Evolutionary conservation across 2,797 vertebrate species (phyloP).

Genomic region (Enteromius trimaculatus): DNA sequence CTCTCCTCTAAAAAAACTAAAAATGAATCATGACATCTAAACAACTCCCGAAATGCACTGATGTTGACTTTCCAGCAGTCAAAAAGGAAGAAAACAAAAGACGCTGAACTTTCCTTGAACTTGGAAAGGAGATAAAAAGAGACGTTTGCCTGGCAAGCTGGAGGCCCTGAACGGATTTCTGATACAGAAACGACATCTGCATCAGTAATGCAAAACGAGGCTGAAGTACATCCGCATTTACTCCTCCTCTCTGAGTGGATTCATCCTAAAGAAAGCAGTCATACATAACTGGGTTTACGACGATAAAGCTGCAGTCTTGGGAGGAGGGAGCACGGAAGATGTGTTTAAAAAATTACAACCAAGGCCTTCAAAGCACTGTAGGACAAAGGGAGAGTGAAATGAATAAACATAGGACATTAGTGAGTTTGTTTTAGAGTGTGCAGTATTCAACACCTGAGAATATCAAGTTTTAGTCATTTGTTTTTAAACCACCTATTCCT

Average conservation of each 20-base stretch:
- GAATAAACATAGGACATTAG: neutral
- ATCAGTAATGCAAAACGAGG: slow-evolving; percentile 51
- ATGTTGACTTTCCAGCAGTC: slow-evolving; percentile 18
- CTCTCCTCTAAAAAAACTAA: neutral
- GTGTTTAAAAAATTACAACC: slow-evolving; percentile 37
- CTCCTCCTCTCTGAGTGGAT: slow-evolving; percentile 41
- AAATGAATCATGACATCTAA: neutral
- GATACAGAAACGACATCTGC: slow-evolving; percentile 39
- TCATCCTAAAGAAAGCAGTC: slow-evolving; percentile 41
- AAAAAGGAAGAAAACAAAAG: slow-evolving; percentile 25
- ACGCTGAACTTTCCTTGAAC: slow-evolving; percentile 52
- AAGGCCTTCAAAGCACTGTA: slow-evolving; percentile 17
- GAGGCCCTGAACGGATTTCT: slow-evolving; percentile 17
- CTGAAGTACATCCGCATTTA: slow-evolving; percentile 48
- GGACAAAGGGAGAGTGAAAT: slow-evolving; percentile 16
- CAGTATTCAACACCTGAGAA: neutral
- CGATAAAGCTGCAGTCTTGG: slow-evolving; percentile 29
- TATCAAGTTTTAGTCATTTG: neutral
- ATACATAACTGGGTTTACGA: slow-evolving; percentile 40
- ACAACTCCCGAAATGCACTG: neutral
- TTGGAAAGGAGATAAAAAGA: slow-evolving; percentile 54
- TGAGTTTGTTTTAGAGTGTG: neutral
- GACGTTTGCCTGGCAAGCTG: slow-evolving; percentile 16
- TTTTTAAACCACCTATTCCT: neutral
- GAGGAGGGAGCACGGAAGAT: slow-evolving; percentile 27